Conservation (phyloP, 2,888 invertebrate genomes). For the Barypeithes pellucidus region DNA sequence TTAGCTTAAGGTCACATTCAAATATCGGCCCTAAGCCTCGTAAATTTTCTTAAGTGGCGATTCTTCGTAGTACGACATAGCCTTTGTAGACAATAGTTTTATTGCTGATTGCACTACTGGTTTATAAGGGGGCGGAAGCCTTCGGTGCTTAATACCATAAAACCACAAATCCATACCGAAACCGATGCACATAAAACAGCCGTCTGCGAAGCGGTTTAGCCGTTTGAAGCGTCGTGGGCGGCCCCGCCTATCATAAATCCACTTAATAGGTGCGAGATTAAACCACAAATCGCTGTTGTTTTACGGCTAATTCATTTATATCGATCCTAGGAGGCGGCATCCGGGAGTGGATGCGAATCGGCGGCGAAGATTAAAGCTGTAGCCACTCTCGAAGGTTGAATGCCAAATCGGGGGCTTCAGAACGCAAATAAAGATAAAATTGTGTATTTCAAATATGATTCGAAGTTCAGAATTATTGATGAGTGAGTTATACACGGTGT, state of each 20-base stretch:
- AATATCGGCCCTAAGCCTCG: no score
- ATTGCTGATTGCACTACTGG: no score
- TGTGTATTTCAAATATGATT: no score
- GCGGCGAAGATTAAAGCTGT: conserved; percentile 29
- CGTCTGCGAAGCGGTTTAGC: conserved; percentile 4
- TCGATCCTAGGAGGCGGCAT: conserved; percentile 64
- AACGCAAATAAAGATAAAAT: background rate
- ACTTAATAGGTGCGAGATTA: conserved; percentile 71
- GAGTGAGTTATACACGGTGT: no score
- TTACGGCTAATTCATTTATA: conserved; percentile 71
- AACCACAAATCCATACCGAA: background rate
- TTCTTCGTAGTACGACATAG: no score
- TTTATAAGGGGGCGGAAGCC: no score
- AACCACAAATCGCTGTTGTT: conserved; percentile 72
- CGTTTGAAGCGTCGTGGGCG: conserved; percentile 60
- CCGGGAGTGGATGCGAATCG: conserved; percentile 51
- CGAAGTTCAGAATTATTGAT: no score
- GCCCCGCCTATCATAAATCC: conserved; percentile 67
- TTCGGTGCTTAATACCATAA: background rate
- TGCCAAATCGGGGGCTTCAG: background rate
- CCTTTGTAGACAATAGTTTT: no score
- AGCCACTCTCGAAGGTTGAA: conserved; percentile 16
- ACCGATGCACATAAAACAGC: conserved; percentile 14
- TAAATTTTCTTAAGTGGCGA: no score
- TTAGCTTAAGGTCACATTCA: no score